Base-by-base conservation (phyloP, 2,113 vertebrate species). In the Indicator maculatus region DNA sequence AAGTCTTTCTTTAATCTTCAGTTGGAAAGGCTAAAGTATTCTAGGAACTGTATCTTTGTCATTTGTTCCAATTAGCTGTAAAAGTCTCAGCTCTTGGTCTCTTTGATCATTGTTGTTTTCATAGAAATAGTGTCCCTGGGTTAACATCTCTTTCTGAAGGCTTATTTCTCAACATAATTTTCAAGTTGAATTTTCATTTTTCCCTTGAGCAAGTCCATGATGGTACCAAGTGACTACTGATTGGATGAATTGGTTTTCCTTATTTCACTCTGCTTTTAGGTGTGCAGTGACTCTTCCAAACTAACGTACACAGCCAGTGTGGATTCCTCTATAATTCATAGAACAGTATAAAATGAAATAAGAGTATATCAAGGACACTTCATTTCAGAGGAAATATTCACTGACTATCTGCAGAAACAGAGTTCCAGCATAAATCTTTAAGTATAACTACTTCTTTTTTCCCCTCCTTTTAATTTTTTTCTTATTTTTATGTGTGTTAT, bases 281-380 rank as follows among this genome's bases (percentile, higher is more conserved):
- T 86, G 12, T 36, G 13, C 50, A 82, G 45, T 5, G 16, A 39
- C 30, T 89, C 55, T 76, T 92, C 19, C 45, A 83, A 75, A 92
- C 66, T 58, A 88, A 71, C 28, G 31, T 66, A 39, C 19, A 27
- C 9, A 89, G 45, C 5, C 31, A 56, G 8, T 64, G 26, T 64
- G 20, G 27, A 73, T 93, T 94, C 16, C 74, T 91, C 72, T 83
- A 11, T 83, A 91, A 80, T 85, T 88, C 64, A 74, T 23, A 67
- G 31, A 73, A 71, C 36, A 50, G 11, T 59, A 28, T 52, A 67
- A 86, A 93, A 41, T 74, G 31, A 26, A 71, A 67, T 41, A 87
- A 91, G 39, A 77, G 64, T 76, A n/a, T 74, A 81, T 82, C 63
- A 84, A 71, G 75, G 41, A 77, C 52, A 47, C 47, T 60, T 69